Base-by-base conservation (phyloP, 2,113 vertebrate species). In the Galeopterus variegatus region DNA sequence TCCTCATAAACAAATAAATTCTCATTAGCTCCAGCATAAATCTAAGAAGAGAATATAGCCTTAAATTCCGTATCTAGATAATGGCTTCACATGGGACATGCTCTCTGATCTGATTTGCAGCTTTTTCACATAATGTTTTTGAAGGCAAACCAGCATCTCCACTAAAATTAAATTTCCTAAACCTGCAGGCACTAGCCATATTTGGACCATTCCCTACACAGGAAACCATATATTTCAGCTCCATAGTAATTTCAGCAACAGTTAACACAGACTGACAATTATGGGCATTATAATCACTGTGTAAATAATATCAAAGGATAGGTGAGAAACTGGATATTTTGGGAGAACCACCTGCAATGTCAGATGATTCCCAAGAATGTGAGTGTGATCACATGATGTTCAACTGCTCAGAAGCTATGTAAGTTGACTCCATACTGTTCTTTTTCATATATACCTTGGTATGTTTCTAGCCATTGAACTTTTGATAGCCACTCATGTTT, bases 311-410 rank as follows among this genome's bases (percentile, higher is more conserved):
- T 89, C 98, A 97, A 97, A 97, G 97, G 98, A 91, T 94, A 98
- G 97, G 96, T 98, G 93, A 98, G 98, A 98, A 99, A 98, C 97
- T 92, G 96, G 98, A 98, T 98, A 98, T 96, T 95, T 97, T 88
- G 96, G 85, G 96, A 98, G 97, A 97, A 19, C 95, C 94, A 97
- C 80, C 90, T 93, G 93, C 64, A 0, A 93, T 88, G 93, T 96
- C 93, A 97, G 70, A 84, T 85, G 96, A 97, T 93, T 96, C 96
- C 96, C 88, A 95, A 90, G 93, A 97, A 98, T 94, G 90, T 94
- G 90, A 95, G 79, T 58, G 54, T 52, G 54, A 72, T 96, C 96
- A 98, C 67, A 64, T 95, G 95, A 94, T n/a, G 23, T 52, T 62
- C 69, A 82, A 77, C 72, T 52, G 77, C 86, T 96, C 96, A 86